Evolutionary conservation across 1,140 invertebrate species (phyloP).

Genomic region (Grapholita molesta): DNA sequence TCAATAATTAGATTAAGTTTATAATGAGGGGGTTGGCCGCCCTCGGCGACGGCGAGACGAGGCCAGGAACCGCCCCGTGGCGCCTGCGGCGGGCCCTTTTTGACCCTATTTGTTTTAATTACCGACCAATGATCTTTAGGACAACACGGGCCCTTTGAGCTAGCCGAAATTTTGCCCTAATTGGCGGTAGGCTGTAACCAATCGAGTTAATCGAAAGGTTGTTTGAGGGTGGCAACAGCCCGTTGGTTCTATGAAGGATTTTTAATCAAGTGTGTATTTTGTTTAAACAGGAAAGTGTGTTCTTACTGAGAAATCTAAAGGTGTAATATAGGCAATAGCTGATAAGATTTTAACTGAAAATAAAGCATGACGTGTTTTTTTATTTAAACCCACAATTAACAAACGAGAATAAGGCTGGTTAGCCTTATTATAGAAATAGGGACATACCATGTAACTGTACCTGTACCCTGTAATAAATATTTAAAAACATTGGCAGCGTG

Average conservation of each 20-base stretch:
- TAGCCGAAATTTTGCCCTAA: conserved; percentile 70
- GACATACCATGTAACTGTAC: no score
- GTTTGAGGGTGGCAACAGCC: conserved; percentile 14
- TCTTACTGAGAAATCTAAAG: background rate
- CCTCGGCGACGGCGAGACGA: conserved; percentile 66
- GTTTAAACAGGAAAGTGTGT: background rate
- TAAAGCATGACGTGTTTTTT: no score
- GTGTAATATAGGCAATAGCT: background rate
- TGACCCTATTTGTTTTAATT: conserved; percentile 78
- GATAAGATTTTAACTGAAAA: background rate
- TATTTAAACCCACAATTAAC: no score
- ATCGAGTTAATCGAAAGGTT: conserved; percentile 25
- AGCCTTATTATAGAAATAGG: no score
- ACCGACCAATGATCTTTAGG: conserved; percentile 68
- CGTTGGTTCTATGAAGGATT: conserved; percentile 2
- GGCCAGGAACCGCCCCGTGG: conserved; percentile 58
- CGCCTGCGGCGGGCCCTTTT: conserved; percentile 65
- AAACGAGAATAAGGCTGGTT: no score
- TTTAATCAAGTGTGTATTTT: conserved; percentile 11
- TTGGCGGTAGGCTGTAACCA: conserved; percentile 55
- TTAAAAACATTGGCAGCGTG: no score
- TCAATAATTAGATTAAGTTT: conserved; percentile 77
- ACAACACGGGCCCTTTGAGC: conserved; percentile 63
- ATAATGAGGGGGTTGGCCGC: conserved; percentile 67
- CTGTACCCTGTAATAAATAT: no score